A percentile compares a stretch with the other conserved stretches of the same genome.
Evolutionary conservation across 1,140 invertebrate genomes (phyloP).

Genomic region (Nilaparvata lugens): DNA sequence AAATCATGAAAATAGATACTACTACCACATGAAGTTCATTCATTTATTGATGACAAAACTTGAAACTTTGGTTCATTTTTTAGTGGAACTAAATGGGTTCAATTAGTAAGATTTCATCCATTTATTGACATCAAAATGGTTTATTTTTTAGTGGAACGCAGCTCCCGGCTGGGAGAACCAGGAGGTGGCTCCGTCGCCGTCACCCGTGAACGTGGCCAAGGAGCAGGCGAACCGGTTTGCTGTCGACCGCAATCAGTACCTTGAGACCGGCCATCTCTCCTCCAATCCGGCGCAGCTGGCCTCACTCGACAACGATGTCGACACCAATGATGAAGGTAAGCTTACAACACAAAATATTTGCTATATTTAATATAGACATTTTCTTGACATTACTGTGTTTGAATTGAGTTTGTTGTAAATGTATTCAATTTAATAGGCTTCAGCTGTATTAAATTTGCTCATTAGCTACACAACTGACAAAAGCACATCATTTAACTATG

Average conservation of each 20-base stretch:
- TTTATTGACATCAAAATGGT: no score
- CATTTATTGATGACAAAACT: no score
- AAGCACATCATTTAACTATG: no score
- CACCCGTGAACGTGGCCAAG: slow-evolving; percentile 38
- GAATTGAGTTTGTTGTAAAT: no score
- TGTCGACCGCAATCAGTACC: slow-evolving; percentile 50
- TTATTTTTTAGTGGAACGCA: slow-evolving; percentile 9
- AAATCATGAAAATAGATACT: no score
- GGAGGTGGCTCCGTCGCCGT: slow-evolving; percentile 41
- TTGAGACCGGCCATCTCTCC: slow-evolving; percentile 57
- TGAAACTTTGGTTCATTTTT: no score
- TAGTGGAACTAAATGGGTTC: no score
- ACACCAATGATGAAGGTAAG: slow-evolving; percentile 16
- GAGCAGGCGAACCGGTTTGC: slow-evolving; percentile 52
- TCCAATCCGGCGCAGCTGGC: slow-evolving; percentile 33
- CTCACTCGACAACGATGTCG: slow-evolving; percentile 2
- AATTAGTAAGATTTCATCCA: no score
- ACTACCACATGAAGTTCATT: no score
- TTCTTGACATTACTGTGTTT: not conserved
- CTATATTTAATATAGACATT: not conserved
- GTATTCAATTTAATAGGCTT: no score
- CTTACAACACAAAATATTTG: not conserved
- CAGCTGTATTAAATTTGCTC: no score
- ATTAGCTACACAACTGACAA: no score
- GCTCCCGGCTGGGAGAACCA: slow-evolving; percentile 38